A percentile compares a stretch with the other conserved stretches of the same genome.
Conservation (phyloP, 2,797 vertebrate species). For the Oreonectes daqikongensis region DNA sequence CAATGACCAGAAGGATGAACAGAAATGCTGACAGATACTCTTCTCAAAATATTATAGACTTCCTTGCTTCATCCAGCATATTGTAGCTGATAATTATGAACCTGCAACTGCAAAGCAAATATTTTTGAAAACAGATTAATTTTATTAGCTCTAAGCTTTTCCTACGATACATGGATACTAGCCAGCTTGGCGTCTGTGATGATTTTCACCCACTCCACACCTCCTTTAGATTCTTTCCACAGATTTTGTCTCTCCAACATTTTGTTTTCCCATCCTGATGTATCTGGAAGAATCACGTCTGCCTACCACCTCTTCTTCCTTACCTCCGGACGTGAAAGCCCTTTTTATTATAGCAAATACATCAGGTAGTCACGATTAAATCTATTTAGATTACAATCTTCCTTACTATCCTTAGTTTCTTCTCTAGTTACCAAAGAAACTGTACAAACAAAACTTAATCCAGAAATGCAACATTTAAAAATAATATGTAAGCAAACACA, state of each 20-base stretch:
- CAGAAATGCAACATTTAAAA: background rate
- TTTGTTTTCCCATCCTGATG: background rate
- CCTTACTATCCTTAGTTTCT: background rate
- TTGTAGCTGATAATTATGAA: background rate
- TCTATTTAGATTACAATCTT: background rate
- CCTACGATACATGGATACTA: background rate
- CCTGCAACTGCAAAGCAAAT: background rate
- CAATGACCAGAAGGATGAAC: background rate
- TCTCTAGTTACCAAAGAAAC: no score
- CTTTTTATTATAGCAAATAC: background rate
- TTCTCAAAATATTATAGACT: background rate
- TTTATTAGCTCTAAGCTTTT: background rate
- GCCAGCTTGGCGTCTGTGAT: background rate
- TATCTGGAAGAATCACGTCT: background rate
- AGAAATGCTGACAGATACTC: background rate
- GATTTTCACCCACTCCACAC: conserved; percentile 27
- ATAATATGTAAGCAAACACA: no score
- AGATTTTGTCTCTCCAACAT: background rate
- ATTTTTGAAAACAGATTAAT: background rate
- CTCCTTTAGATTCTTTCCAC: conserved; percentile 7
- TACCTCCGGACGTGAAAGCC: background rate
- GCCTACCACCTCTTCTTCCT: background rate
- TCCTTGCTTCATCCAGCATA: background rate
- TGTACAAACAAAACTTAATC: background rate
- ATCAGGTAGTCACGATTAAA: background rate